These are phyloP conservation scores for Phenganax subtilis DNA, from an alignment of 92 coral and sea anemone genomes.

Conservation along the genomic window DNA sequence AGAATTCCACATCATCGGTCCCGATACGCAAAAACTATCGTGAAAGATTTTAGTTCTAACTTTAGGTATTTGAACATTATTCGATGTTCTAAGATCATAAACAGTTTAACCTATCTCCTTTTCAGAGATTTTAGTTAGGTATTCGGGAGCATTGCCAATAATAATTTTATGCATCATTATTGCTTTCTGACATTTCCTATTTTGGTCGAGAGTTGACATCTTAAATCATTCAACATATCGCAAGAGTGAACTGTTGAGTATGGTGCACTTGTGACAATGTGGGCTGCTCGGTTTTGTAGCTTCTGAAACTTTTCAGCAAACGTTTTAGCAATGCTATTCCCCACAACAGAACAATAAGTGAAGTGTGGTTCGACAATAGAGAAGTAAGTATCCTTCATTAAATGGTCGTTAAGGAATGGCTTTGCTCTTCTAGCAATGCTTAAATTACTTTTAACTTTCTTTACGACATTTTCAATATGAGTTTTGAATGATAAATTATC, in stretches of 20 bases:
- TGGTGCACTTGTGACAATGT: neutral
- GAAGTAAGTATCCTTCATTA: neutral
- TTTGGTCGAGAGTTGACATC: neutral
- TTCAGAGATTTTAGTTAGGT: slow-evolving; percentile 12
- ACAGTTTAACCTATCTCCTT: neutral
- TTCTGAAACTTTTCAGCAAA: neutral
- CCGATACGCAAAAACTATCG: neutral
- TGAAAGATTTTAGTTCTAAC: slow-evolving; percentile 2
- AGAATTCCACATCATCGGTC: slow-evolving; percentile 7
- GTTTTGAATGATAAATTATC: neutral
- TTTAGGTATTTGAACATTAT: slow-evolving; percentile 10
- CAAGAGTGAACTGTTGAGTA: neutral
- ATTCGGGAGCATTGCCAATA: neutral
- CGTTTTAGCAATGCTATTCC: neutral
- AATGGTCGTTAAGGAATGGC: neutral
- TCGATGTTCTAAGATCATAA: slow-evolving; percentile 15
- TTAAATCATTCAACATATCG: neutral
- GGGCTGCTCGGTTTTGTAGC: slow-evolving; percentile 14
- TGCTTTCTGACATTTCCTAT: slow-evolving; percentile 15
- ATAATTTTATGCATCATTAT: slow-evolving; percentile 21
- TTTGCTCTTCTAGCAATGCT: neutral
- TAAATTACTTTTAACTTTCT: neutral
- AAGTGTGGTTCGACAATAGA: neutral
- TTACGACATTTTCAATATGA: neutral
- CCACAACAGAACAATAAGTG: neutral